Evolutionary conservation across 1,140 invertebrate genomes (phyloP).

Genomic region (Temnothorax longispinosus): DNA sequence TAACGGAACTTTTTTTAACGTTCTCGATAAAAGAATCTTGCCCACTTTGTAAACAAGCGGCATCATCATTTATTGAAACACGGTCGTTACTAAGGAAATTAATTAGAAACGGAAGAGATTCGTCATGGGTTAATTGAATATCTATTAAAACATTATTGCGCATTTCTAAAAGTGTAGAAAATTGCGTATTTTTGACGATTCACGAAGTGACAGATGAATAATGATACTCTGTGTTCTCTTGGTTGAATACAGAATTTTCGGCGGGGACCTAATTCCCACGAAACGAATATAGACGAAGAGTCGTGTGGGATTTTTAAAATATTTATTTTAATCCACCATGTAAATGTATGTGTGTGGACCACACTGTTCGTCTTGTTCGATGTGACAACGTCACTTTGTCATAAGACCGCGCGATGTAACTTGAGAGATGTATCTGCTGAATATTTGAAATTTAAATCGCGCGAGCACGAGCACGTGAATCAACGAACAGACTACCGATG

Average conservation of each 20-base stretch:
- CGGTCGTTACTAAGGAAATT: constrained; percentile 14
- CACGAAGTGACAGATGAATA: neutral
- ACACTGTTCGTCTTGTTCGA: constrained; percentile 67
- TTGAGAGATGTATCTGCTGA: constrained; percentile 62
- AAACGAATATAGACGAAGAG: neutral
- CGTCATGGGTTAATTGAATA: constrained; percentile 1
- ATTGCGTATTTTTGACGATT: neutral
- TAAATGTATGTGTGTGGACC: neutral
- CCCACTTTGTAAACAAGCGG: constrained; percentile 13
- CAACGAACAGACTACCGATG: constrained; percentile 53
- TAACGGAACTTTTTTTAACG: constrained; percentile 51
- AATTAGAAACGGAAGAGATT: constrained; percentile 15
- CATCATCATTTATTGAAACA: neutral
- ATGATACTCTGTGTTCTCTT: neutral
- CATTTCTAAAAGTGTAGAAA: neutral
- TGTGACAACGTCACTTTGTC: constrained; percentile 75
- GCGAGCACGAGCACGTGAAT: constrained; percentile 65
- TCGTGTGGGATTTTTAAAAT: neutral
- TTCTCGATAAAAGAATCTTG: constrained; percentile 25
- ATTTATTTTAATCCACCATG: constrained; percentile 60
- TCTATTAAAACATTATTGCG: neutral
- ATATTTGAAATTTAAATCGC: constrained; percentile 77
- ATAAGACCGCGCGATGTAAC: constrained; percentile 70
- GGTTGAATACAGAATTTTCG: neutral
- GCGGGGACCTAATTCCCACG: neutral